These are phyloP conservation scores for Cyaniris semiargus DNA, from an alignment of 2,888 invertebrate species.

Conservation along the genomic window DNA sequence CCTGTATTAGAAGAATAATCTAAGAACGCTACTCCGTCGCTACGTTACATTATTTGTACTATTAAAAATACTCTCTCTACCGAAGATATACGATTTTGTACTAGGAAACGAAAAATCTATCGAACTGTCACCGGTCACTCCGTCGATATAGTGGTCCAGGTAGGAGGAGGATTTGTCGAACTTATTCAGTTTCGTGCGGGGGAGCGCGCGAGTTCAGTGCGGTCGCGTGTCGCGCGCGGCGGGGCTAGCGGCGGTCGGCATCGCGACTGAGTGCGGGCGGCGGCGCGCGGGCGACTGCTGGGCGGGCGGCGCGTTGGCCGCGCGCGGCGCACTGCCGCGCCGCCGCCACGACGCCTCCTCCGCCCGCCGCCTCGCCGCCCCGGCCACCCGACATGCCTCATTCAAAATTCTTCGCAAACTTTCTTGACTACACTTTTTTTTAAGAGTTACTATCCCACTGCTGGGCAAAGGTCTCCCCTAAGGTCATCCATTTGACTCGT, in stretches of 20 bases:
- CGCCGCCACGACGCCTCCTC: slow-evolving; percentile 61
- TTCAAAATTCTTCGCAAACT: slow-evolving; percentile 75
- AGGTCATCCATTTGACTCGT: too few species aligned
- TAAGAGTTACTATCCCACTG: too few species aligned
- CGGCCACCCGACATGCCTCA: slow-evolving; percentile 56
- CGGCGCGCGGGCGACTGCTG: slow-evolving; percentile 58
- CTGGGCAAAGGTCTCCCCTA: too few species aligned
- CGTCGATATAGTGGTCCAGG: slow-evolving; percentile 80
- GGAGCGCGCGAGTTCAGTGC: slow-evolving; percentile 61
- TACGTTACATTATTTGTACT: slow-evolving; percentile 77
- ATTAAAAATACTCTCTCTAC: slow-evolving; percentile 74
- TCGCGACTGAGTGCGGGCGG: slow-evolving; percentile 51
- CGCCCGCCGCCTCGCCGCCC: slow-evolving; percentile 46
- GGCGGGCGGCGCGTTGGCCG: slow-evolving; percentile 77
- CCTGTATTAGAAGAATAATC: slow-evolving; percentile 76
- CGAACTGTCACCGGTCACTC: slow-evolving; percentile 50
- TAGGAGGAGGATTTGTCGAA: slow-evolving; percentile 79
- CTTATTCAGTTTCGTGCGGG: slow-evolving; percentile 77
- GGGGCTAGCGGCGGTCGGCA: slow-evolving; percentile 45
- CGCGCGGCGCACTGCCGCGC: slow-evolving; percentile 80
- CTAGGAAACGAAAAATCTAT: slow-evolving; percentile 59
- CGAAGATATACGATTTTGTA: slow-evolving; percentile 76
- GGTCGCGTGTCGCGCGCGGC: slow-evolving; percentile 53
- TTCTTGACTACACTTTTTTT: slow-evolving; percentile 38
- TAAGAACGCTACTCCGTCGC: slow-evolving; percentile 69